A percentile compares a stretch with the other conserved stretches of the same genome.
Conservation (phyloP, 2,888 invertebrate species). For the Phengaris arion region DNA sequence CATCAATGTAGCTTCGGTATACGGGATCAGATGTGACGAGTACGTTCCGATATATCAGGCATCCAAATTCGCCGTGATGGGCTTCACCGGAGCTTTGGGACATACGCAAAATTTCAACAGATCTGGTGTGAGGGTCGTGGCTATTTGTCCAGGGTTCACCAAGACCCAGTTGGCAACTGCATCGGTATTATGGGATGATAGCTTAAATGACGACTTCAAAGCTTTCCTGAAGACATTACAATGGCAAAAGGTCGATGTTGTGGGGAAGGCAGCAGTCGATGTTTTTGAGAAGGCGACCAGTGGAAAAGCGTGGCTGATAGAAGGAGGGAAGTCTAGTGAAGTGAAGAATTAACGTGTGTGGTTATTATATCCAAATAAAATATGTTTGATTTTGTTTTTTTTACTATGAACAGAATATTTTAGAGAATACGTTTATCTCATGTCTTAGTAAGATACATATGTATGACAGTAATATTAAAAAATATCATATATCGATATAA, state of each 20-base stretch:
- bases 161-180: slow-evolving; percentile 52
- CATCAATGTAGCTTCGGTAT: slow-evolving; percentile 82
- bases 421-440: too few species aligned
- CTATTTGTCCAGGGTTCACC: slow-evolving; percentile 77
- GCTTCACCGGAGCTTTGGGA: slow-evolving; percentile 70
- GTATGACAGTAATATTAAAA: too few species aligned
- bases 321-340: slow-evolving; percentile 56
- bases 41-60: slow-evolving; percentile 80
- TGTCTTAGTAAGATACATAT: too few species aligned
- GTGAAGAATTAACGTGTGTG: slow-evolving; percentile 25
- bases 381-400: too few species aligned
- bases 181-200: slow-evolving; percentile 39
- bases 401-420: too few species aligned
- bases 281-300: slow-evolving; percentile 61
- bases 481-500: too few species aligned
- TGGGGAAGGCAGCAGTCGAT: slow-evolving; percentile 53
- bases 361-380: background rate
- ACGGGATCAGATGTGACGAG: slow-evolving; percentile 73
- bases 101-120: slow-evolving; percentile 62
- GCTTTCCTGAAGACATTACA: slow-evolving; percentile 41
- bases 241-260: slow-evolving; percentile 54
- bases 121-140: slow-evolving; percentile 74
- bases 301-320: slow-evolving; percentile 76
- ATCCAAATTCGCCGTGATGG: slow-evolving; percentile 77
- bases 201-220: slow-evolving; percentile 41